Evolutionary conservation across 2,797 vertebrate genomes (phyloP).

Genomic region (Enteromius treurensis): DNA sequence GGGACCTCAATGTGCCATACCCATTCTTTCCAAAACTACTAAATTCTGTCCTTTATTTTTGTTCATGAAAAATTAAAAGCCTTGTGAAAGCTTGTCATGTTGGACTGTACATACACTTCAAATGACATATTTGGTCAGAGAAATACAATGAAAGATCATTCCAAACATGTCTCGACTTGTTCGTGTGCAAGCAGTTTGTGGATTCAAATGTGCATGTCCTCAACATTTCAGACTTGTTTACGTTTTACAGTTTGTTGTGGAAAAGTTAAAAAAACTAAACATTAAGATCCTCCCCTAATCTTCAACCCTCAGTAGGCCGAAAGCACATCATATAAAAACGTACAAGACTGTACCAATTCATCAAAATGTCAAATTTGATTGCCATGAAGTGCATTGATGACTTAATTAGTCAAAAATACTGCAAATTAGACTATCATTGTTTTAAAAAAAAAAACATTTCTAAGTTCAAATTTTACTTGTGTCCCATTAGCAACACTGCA

Average conservation of each 20-base stretch:
- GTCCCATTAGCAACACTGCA: background rate
- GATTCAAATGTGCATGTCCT: background rate
- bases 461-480: background rate
- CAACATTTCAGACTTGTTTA: background rate
- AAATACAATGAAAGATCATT: conserved; percentile 64
- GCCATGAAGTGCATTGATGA: background rate
- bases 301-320: background rate
- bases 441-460: background rate
- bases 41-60: conserved; percentile 53
- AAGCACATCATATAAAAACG: background rate
- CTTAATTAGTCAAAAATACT: background rate
- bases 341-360: background rate
- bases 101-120: conserved; percentile 83
- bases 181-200: background rate
- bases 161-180: conserved; percentile 44
- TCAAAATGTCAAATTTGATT: background rate
- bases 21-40: conserved; percentile 67
- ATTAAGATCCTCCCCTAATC: background rate
- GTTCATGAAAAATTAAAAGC: conserved; percentile 50
- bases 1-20: conserved; percentile 75
- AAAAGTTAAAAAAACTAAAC: background rate
- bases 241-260: background rate
- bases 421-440: background rate
- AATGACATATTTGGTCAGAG: conserved; percentile 75
- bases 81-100: conserved; percentile 75